These are phyloP conservation scores for Perognathus longimembris DNA, from an alignment of 2,113 vertebrate species.

Conservation along the genomic window DNA sequence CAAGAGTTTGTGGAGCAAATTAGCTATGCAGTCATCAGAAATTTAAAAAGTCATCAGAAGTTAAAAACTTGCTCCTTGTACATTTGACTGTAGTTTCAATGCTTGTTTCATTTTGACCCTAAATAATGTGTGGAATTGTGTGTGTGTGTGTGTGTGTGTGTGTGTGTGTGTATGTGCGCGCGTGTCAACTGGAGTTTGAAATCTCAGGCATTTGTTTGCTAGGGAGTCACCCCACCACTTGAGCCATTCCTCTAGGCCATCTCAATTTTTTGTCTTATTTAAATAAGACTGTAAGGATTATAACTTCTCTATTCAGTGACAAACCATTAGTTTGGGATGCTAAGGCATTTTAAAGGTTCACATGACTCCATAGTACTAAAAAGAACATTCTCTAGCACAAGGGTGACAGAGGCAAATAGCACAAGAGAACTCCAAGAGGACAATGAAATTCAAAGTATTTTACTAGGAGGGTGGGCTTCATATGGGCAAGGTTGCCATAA, in stretches of 20 bases:
- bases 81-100: not conserved
- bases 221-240: no score
- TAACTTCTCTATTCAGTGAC: not conserved
- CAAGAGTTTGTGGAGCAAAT: not conserved
- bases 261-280: conserved; percentile 12
- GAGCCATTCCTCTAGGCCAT: no score
- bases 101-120: not conserved
- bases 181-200: no score
- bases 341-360: not conserved
- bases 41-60: no score
- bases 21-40: not conserved
- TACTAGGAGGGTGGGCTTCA: no score
- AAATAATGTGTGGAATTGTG: no score
- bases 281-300: not conserved
- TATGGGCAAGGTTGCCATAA: not conserved
- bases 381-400: no score
- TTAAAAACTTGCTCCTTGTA: conserved; percentile 8
- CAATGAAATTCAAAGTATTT: not conserved
- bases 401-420: not conserved
- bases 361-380: not conserved
- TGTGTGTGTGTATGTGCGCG: no score
- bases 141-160: no score
- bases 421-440: not conserved
- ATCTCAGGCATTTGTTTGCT: no score
- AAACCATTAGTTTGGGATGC: not conserved